Conservation (phyloP, 2,888 invertebrate species). For the Leptodirus hochenwartii region DNA sequence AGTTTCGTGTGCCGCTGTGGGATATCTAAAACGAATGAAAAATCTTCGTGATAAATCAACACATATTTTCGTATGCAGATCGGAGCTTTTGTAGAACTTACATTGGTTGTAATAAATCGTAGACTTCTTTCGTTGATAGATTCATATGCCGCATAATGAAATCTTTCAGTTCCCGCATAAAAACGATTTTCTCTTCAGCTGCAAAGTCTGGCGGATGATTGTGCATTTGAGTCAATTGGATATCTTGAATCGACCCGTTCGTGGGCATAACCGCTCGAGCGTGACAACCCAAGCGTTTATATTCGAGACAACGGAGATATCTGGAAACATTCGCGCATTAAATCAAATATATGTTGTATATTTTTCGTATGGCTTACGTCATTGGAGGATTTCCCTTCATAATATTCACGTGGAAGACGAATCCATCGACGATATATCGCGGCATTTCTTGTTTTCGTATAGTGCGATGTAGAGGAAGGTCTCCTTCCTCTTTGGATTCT, state of each 20-base stretch:
- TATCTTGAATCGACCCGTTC: constrained; percentile 23
- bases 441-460: constrained; percentile 23
- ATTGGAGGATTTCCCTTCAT: constrained; percentile 25
- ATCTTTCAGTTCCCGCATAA: constrained; percentile 23
- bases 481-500: no score
- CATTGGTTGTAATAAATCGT: constrained; percentile 21
- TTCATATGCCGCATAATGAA: constrained; percentile 19
- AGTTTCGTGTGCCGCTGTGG: constrained; percentile 23
- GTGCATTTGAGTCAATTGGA: constrained; percentile 23
- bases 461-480: no score
- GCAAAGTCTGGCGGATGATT: constrained; percentile 25
- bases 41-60: constrained; percentile 6
- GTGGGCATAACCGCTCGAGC: constrained; percentile 23
- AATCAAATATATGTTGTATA: constrained; percentile 1
- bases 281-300: constrained; percentile 24
- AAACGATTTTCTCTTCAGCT: constrained; percentile 25
- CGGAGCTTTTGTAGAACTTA: constrained; percentile 14
- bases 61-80: constrained; percentile 1
- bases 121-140: constrained; percentile 19
- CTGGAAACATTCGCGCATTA: constrained; percentile 1
- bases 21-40: constrained; percentile 18
- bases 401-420: constrained; percentile 26
- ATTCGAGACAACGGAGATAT: constrained; percentile 24
- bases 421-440: constrained; percentile 25
- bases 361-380: constrained; percentile 20